phyloP scores from a whole-genome alignment of 2,797 vertebrate genomes.

The Poecilia picta region DNA sequence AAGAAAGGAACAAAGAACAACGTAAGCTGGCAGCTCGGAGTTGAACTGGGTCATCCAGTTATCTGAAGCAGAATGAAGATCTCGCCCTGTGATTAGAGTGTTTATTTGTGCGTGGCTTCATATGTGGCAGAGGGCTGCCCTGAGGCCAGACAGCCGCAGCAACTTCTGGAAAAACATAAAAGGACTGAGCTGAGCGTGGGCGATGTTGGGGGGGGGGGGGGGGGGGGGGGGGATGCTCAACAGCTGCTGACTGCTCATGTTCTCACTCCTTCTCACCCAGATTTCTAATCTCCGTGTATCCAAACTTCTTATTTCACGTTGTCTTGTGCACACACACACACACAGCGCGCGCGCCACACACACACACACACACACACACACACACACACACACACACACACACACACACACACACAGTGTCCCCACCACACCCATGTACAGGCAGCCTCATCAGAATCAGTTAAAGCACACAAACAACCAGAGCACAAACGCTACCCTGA shows the following conservation, averaged over 20 bases:
- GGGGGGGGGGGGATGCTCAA: slow-evolving; percentile 35
- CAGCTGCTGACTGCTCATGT: slow-evolving; percentile 63
- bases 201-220: slow-evolving; percentile 30
- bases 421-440: slow-evolving; percentile 50
- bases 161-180: slow-evolving; percentile 71
- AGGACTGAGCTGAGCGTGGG: slow-evolving; percentile 34
- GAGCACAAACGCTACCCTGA: slow-evolving; percentile 77
- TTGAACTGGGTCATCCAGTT: slow-evolving; percentile 64
- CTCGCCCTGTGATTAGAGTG: slow-evolving; percentile 60
- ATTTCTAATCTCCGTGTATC: slow-evolving; percentile 49
- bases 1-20: slow-evolving; percentile 29
- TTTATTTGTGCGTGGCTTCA: slow-evolving; percentile 53
- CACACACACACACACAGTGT: slow-evolving; percentile 22
- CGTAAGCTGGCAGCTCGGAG: slow-evolving; percentile 47
- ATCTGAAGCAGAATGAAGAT: slow-evolving; percentile 49
- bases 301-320: slow-evolving; percentile 26
- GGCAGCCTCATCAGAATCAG: slow-evolving; percentile 80
- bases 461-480: slow-evolving; percentile 68
- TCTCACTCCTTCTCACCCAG: slow-evolving; percentile 29
- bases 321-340: slow-evolving; percentile 14
- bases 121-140: slow-evolving; percentile 55
- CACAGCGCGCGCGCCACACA: slow-evolving; percentile 29
- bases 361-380: slow-evolving; percentile 15
- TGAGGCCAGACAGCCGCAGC: slow-evolving; percentile 50
- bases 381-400: slow-evolving; percentile 28